These are phyloP conservation scores for Corvus moneduloides DNA, from an alignment of 2,113 vertebrate species.

Conservation along the genomic window DNA sequence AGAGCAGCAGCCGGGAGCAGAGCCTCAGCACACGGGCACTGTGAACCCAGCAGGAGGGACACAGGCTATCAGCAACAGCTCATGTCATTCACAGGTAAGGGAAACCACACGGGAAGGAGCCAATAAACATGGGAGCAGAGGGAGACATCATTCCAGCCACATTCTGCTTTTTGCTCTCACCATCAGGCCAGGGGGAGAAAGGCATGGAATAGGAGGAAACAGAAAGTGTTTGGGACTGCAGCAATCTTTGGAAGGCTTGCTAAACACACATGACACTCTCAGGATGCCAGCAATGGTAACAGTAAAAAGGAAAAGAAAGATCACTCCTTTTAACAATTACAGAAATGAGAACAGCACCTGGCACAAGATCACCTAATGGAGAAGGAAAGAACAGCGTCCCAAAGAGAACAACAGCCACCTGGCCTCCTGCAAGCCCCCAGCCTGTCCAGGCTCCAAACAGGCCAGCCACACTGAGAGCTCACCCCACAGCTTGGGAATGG, in stretches of 20 bases:
- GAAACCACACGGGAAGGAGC: background rate
- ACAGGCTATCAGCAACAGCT: background rate
- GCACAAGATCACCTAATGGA: background rate
- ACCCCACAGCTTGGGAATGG: rapidly evolving
- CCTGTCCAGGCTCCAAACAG: rapidly evolving
- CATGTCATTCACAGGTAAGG: background rate
- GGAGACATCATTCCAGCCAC: background rate
- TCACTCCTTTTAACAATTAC: background rate
- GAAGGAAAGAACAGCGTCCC: background rate
- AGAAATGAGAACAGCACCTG: background rate
- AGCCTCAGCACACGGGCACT: background rate
- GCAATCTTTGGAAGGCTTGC: background rate
- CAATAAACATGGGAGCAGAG: background rate
- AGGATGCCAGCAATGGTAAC: background rate
- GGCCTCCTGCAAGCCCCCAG: background rate
- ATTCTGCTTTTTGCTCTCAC: background rate
- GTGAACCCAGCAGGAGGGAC: background rate
- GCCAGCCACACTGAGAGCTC: rapidly evolving
- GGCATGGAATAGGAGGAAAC: background rate
- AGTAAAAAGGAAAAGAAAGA: background rate
- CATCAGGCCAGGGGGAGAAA: background rate
- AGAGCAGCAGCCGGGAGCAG: background rate
- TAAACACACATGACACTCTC: background rate
- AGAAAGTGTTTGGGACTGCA: background rate
- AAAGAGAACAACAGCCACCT: background rate